Percentiles rank a stretch among this genome's conserved stretches.
Conservation (phyloP, 1,140 invertebrate species). For the Archegozetes longisetosus region DNA sequence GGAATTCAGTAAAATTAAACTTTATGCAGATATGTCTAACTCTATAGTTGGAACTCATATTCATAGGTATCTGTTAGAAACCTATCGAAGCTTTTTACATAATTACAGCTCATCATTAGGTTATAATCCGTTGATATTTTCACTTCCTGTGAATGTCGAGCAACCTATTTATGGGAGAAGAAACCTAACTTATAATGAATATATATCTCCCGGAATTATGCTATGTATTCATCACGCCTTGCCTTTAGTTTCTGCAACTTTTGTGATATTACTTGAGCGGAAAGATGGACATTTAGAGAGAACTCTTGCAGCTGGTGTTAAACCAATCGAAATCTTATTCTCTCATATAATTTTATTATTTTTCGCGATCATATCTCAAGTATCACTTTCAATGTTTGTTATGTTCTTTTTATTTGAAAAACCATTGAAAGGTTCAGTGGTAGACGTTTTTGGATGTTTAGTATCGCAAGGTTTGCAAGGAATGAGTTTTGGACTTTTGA, state of each 20-base stretch:
- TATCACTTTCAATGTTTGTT: slow-evolving; percentile 1
- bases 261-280: slow-evolving; percentile 74
- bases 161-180: slow-evolving; percentile 67
- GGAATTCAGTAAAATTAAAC: slow-evolving; percentile 6
- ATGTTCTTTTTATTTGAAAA: slow-evolving; percentile 11
- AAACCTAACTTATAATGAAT: slow-evolving; percentile 86
- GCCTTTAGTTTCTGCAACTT: slow-evolving; percentile 77
- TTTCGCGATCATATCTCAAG: slow-evolving; percentile 8
- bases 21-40: slow-evolving; percentile 10
- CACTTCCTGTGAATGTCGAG: slow-evolving; percentile 42
- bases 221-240: slow-evolving; percentile 86
- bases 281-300: slow-evolving; percentile 78
- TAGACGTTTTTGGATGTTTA: slow-evolving; percentile 8
- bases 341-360: slow-evolving; percentile 21
- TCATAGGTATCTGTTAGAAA: slow-evolving; percentile 16
- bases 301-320: slow-evolving; percentile 72
- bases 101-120: slow-evolving; percentile 15
- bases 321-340: slow-evolving; percentile 8
- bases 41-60: slow-evolving; percentile 11
- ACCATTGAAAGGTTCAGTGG: slow-evolving; percentile 5
- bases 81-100: slow-evolving; percentile 20
- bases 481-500: slow-evolving; percentile 82
- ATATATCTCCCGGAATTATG: slow-evolving; percentile 85
- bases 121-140: slow-evolving; percentile 12
- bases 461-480: slow-evolving; percentile 37